Base-by-base conservation (phyloP, 2,888 invertebrate genomes). In the Orthosia cruda region DNA sequence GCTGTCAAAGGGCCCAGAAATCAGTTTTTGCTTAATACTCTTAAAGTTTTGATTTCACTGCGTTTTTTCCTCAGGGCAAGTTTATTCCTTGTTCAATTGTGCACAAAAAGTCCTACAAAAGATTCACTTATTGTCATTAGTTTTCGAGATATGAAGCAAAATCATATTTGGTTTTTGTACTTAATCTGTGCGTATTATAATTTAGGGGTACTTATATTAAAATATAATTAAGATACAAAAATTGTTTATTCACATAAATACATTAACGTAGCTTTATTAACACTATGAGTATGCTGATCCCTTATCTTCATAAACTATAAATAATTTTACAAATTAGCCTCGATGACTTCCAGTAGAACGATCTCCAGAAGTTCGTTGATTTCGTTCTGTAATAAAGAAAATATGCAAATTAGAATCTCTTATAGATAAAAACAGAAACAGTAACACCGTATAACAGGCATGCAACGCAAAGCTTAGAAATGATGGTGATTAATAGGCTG, bases 341-440 rank as follows among this genome's bases (percentile, higher is more conserved):
- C 83, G 11, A 85, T 62, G 5, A 89, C 0, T 1, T 85, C 76
- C 65, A 76, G 5, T 12, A 86, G 50, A 15, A 86, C 7, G 4
- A 86, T 82, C 66, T 82, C 85, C 13, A 85, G 55, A 2, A 85
- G 80, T 58, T 86, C 67, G 40, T 85, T 86, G 59, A 85, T 82
- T 71, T 85, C 85, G 9, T 57, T 58, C 85, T 85, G 75, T 26
- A 84, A 86, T 54, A 2, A n/a, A 67, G 52, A 18, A 61, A 15
- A 13, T 18, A 52, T 12, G 20, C 20, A 26, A 18, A 26, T 78
- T 50, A 47, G 3, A 9, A 26, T 20, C 12, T 16, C 1, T 59
- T 68, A 1, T 18, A 50, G 3, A 32, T 9, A 5, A 16, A n/a
- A 9, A 18, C 1, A 26, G 1, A 62, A 40, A 32, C 11, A 40